Conservation (phyloP, 2,797 vertebrate genomes). For the Vireo griseus region DNA sequence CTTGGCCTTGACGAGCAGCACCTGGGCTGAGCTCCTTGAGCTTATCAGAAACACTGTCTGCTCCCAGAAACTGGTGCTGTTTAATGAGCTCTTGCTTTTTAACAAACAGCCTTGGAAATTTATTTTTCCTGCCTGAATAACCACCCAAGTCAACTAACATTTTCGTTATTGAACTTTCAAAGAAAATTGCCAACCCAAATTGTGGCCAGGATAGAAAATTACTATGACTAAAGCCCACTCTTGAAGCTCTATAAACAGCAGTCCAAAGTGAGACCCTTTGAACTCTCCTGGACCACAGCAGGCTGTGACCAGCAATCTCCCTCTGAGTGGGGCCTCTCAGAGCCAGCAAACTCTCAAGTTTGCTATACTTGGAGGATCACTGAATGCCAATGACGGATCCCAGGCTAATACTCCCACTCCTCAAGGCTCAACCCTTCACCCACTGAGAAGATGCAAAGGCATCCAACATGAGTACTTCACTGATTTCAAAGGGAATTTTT, state of each 20-base stretch:
- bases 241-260: neutral
- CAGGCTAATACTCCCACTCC: neutral
- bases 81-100: neutral
- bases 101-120: neutral
- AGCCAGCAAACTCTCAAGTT: neutral
- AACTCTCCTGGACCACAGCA: neutral
- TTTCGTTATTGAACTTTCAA: neutral
- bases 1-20: neutral
- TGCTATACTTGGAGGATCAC: neutral
- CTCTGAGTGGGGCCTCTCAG: neutral
- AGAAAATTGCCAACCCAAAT: neutral
- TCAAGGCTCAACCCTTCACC: neutral
- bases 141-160: neutral
- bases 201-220: neutral
- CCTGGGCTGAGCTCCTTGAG: neutral
- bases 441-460: neutral
- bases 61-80: neutral
- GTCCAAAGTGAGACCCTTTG: neutral
- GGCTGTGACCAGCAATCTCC: neutral
- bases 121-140: neutral
- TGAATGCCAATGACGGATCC: neutral
- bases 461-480: neutral
- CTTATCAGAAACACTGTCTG: neutral
- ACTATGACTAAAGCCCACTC: neutral
- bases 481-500: neutral